Base-by-base conservation (phyloP, 2,113 vertebrate genomes). In the Silurus glanis region DNA sequence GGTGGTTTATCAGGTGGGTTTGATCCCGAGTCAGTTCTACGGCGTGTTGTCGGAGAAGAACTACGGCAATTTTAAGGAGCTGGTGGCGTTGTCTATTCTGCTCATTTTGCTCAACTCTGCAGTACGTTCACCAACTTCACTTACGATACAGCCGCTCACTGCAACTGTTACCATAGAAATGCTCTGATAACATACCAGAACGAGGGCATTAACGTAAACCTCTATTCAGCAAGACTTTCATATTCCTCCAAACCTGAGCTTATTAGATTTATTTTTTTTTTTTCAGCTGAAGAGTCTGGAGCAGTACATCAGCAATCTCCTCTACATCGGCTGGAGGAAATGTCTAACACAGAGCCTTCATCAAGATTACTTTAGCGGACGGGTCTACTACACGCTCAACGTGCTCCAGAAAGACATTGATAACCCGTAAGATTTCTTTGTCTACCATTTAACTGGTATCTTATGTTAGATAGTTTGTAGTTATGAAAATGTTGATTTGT, bases 11-110 rank as follows among this genome's bases (percentile, higher is more conserved):
- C 97, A 96, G 89, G 97, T 99, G 88, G 98, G 98, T 3, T 61
- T 99, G 88, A 95, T 99, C 82, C 98, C 98, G 75, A 99, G 98
- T 90, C 96, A 95, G 86, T 99, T 97, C 94, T 99, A 97, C 55
- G 93, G 94, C 7, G 96, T 97, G 64, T 93, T 99, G 47, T 96
- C 96, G 64, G 96, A 89, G 90, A 97, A 96, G 92, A 96, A 97
- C 86, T 92, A 95, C 88, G 83, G 90, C 0, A 93, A 92, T 25
- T 99, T 99, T 92, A 95, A 90, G 88, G 89, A 87, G 0, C 74
- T 99, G 89, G 94, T 97, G 0, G 89, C 93, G 10, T 72, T 95
- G 61, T 96, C 97, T 0, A 76, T 96, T 51, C 78, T 94, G 81
- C 94, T 99, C 83, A 98, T 99, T 45, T 0, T 97, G 3, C 59